Base-by-base conservation (phyloP, 2,888 invertebrate genomes). In the Cybosia mesomella region DNA sequence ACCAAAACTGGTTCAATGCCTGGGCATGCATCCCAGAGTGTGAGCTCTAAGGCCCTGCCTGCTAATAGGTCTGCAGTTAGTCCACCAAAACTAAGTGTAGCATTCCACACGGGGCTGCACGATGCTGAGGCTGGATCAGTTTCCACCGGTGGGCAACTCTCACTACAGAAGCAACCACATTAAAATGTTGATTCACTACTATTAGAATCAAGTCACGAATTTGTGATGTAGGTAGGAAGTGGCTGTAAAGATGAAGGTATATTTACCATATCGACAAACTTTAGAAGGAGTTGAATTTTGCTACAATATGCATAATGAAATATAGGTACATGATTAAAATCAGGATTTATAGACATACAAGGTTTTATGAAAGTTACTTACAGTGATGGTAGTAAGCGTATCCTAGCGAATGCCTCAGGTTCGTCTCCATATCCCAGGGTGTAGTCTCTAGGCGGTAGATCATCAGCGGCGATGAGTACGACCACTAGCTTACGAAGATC, bases 51-150 rank as follows among this genome's bases (percentile, higher is more conserved):
- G 11, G 97, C 96, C 68, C 97, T 96, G 70, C 97, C 97, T 91
- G 97, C 97, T 59, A 98, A 93, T 83, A 97, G 96, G 75, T 98
- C 98, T 0, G 97, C 97, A 49, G 97, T 97, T 21, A 98, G 96
- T 49, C 97, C 97, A 2, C 97, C 96, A 87, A 98, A 98, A 68
- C 97, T 97, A 39, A 98, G 95, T 24, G 98, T 98, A 22, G 98
- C 98, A 89, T 98, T 98, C 98, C 98, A 98, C 66, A 98, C 97
- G 1, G 98, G 98, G 88, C 97, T 98, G 87, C 97, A 97, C 0
- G 98, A 97, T 18, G 98, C 97, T 67, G 98, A 98, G 1, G 98
- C 98, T 21, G 98, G 97, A 87, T 97, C 98, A 1, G 98, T 98
- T 90, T 98, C 98, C 73, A 97, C 95, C 8, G 97, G 96, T 68